phyloP scores from a whole-genome alignment of 2,113 vertebrate species.

The Cebidichthys violaceus region DNA sequence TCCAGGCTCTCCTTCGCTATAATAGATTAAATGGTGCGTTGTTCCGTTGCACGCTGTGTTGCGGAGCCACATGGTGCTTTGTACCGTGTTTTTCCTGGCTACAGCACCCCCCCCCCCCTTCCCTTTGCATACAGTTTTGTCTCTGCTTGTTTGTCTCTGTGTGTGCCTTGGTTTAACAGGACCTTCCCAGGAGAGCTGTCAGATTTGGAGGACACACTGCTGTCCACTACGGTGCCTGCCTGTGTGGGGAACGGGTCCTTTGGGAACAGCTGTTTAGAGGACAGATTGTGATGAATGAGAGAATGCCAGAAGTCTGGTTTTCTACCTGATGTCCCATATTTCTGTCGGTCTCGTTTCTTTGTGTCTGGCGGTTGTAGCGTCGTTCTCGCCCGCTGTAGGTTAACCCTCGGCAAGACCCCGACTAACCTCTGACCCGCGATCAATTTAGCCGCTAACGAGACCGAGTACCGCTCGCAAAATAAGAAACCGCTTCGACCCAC shows the following conservation, averaged over 20 bases:
- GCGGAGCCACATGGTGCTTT: neutral
- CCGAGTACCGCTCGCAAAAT: slow-evolving; percentile 40
- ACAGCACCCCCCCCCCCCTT: slow-evolving; percentile 13
- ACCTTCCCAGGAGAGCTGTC: slow-evolving; percentile 68
- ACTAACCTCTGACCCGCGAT: slow-evolving; percentile 73
- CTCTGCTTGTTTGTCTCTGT: slow-evolving; percentile 50
- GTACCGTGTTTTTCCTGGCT: slow-evolving; percentile 18
- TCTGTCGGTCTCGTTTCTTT: slow-evolving; percentile 14
- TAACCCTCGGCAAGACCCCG: slow-evolving; percentile 48
- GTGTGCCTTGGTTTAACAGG: slow-evolving; percentile 51
- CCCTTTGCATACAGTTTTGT: slow-evolving; percentile 43
- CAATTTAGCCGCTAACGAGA: slow-evolving; percentile 74
- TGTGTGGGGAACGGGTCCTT: slow-evolving; percentile 55
- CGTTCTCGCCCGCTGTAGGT: neutral
- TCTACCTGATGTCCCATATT: slow-evolving; percentile 36
- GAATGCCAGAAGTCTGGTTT: slow-evolving; percentile 15
- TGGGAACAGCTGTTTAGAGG: slow-evolving; percentile 65
- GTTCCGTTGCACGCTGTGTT: slow-evolving; percentile 15
- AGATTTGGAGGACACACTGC: slow-evolving; percentile 68
- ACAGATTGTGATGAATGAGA: slow-evolving; percentile 65
- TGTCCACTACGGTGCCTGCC: slow-evolving; percentile 57
- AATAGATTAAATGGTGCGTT: slow-evolving; percentile 44
- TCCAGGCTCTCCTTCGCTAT: neutral
- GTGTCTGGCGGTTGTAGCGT: neutral
- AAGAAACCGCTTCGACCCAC: slow-evolving; percentile 41